Base-by-base conservation (phyloP, 2,113 vertebrate species). In the Gallinago media region DNA sequence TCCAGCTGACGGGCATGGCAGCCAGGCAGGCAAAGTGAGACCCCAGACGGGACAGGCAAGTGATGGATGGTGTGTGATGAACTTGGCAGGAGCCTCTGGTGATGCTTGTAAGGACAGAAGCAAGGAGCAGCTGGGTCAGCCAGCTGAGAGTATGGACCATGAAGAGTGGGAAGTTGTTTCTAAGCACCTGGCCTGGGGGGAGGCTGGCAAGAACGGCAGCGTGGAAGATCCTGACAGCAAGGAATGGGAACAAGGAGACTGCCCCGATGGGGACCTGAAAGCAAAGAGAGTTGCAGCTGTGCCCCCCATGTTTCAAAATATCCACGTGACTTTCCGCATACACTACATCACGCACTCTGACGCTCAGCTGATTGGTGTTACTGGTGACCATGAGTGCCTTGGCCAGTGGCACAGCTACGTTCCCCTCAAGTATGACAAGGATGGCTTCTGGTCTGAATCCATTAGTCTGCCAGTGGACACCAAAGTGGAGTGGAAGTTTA, bases 401-500 rank as follows among this genome's bases (percentile, higher is more conserved):
- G 99, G 99, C 26, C 97, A 97, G 72, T 99, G 99, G 99, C 97
- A 97, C 46, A 94, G 91, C 22, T 99, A 98, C 0, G 52, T 99
- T 44, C 98, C 98, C 0, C 98, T 99, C n/a, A 98, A 97, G 80
- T 78, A 72, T 1, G 94, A 95, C 59, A 97, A 98, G 72, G 98
- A 98, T 3, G 99, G 99, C 56, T 98, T 98, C 90, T 99, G 99
- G 99, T 97, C 98, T 15, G 91, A 92, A 7, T 97, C 98, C 2
- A 59, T 99, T 61, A 75, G 94, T 31, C 97, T 99, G 38, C 99
- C 99, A 0, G 95, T 79, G 6, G 98, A 99, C 88, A 98, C 96
- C 36, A 97, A 93, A 40, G 87, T 99, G 32, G 98, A 99, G 96
- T 99, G 99, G 99, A 99, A 99, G 94, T 99, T 99, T 77, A 98